Evolutionary conservation across 2,797 vertebrate species (phyloP), one percentile per base, ranked within the genome.

Genomic region (Lindbergichthys nudifrons): DNA sequence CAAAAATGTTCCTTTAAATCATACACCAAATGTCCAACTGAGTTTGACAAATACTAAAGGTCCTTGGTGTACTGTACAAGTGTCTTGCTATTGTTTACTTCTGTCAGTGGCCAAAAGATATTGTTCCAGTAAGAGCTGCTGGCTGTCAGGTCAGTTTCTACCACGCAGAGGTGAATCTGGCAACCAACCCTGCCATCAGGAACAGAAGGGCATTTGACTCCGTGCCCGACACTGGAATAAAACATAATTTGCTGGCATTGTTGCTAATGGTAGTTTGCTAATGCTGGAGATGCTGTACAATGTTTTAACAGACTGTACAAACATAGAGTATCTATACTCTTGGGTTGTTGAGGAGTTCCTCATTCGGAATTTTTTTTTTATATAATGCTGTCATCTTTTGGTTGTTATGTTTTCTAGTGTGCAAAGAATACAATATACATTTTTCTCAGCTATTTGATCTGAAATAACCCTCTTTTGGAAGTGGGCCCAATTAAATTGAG

Each of bases 21-120:
- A 3, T 18, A 11, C 11, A 48, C 21, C 18, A 32, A 48, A 7
- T 39, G 2, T 16, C 13, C 14, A 21, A 60, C 15, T 45, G n/a
- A 52, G 41, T 52, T 5, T 53, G 42, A 54, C 26, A 67, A 36
- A 66, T 16, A 64, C n/a, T 41, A 39, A 39, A 41, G 3, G 13
- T 47, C 42, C 6, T 61, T 30, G 13, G 26, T 60, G 6, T 43
- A 47, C 26, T 51, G 13, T 41, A 13, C 32, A 66, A 57, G 15
- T 54, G 50, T 62, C 50, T 65, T 75, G 66, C 41, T 59, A 61
- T 61, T 69, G 48, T 66, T 51, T 30, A 45, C 61, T 59, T 30
- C 21, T 42, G 26, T 47, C 32, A 14, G 39, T 26, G 21, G 50
- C 45, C 50, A 59, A 58, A 69, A 65, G 50, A 51, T 4, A 60